Conservation (phyloP, 2,113 vertebrate species). For the Stegostoma tigrinum region DNA sequence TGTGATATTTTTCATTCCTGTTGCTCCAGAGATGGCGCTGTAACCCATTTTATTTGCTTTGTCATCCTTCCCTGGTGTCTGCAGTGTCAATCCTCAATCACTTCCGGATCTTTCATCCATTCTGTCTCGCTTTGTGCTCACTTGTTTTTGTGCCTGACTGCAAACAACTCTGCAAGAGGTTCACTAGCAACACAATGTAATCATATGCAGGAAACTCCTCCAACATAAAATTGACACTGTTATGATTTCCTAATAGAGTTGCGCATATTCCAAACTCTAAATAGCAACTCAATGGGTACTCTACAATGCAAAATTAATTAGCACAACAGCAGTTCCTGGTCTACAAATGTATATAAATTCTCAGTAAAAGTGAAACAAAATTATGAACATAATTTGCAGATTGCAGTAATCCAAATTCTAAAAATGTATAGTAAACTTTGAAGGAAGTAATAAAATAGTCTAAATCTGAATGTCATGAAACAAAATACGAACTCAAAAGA, state of each 20-base stretch:
- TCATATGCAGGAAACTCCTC: not conserved
- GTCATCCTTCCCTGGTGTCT: not conserved
- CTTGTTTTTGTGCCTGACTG: not conserved
- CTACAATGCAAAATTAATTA: not conserved
- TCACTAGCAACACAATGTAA: not conserved
- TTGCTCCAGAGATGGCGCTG: not conserved
- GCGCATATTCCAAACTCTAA: not conserved
- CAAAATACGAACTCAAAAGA: not conserved
- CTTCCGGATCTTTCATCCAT: not conserved
- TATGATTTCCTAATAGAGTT: not conserved
- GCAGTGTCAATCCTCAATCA: not conserved
- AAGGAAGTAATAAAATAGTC: not conserved
- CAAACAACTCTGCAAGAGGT: not conserved
- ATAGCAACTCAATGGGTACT: not conserved
- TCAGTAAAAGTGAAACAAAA: not conserved
- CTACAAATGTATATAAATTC: not conserved
- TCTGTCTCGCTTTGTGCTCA: not conserved
- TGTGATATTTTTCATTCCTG: not conserved
- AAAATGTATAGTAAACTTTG: not conserved
- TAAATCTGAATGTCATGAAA: not conserved
- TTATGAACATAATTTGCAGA: not conserved
- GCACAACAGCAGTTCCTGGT: not conserved
- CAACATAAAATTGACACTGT: not conserved
- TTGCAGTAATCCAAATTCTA: not conserved
- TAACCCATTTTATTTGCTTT: not conserved